Conservation (phyloP, 2,797 vertebrate species). For the Anniella stebbinsi region DNA sequence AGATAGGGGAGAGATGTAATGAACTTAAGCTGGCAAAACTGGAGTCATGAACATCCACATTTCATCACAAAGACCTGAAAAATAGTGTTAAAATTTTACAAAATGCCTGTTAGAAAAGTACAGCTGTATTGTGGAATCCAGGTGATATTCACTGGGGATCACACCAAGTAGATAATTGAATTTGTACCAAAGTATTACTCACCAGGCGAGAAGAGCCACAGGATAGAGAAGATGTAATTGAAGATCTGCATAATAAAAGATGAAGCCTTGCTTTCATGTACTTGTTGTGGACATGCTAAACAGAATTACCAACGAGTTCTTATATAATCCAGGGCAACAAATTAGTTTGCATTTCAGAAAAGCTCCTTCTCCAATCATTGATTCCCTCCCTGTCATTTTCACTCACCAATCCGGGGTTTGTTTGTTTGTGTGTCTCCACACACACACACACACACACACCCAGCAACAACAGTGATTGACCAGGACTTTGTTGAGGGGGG, state of each 20-base stretch:
- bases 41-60: background rate
- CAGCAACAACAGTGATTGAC: no score
- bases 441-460: no score
- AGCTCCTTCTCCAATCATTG: background rate
- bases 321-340: background rate
- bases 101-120: background rate
- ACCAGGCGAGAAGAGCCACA: background rate
- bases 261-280: no score
- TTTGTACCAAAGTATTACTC: background rate
- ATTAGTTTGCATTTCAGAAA: background rate
- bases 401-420: background rate
- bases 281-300: background rate
- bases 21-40: no score
- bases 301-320: background rate
- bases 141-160: background rate
- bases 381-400: background rate
- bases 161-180: no score
- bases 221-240: no score
- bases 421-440: no score
- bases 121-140: background rate
- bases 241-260: background rate
- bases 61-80: background rate
- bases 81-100: no score
- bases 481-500: no score
- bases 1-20: no score